Conservation (phyloP, 2,113 vertebrate genomes). For the Sapajus apella region DNA sequence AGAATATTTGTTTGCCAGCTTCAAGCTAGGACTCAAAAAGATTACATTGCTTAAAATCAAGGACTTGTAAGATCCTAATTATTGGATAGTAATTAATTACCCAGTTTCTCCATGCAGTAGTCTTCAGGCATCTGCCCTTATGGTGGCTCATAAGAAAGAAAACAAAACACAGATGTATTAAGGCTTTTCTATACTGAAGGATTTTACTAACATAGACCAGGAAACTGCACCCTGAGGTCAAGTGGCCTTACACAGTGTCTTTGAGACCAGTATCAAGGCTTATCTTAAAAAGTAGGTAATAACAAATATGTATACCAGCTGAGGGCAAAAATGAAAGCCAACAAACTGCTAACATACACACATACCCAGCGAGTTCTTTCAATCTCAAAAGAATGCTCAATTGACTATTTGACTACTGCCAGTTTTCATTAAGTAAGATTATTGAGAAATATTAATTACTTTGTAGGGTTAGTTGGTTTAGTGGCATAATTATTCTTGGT, state of each 20-base stretch:
- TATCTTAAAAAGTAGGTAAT: not conserved
- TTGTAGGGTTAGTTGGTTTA: not conserved
- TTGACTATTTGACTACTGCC: not conserved
- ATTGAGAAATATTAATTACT: not conserved
- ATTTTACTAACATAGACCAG: not conserved
- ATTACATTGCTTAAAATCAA: not conserved
- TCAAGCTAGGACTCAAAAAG: not conserved
- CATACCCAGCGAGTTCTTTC: not conserved
- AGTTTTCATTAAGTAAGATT: constrained; percentile 18
- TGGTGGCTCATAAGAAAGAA: not conserved
- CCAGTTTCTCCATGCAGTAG: not conserved
- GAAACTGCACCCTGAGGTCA: not conserved
- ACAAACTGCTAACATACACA: not conserved
- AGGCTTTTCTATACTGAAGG: not conserved
- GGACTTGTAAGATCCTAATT: not conserved
- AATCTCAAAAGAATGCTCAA: not conserved
- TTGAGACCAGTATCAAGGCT: not conserved
- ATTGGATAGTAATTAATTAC: not conserved
- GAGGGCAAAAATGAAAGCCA: not conserved
- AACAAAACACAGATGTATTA: not conserved
- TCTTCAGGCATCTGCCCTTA: not conserved
- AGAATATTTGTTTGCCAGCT: not conserved
- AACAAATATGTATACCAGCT: not conserved
- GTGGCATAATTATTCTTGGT: not conserved
- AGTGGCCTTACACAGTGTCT: not conserved